Base-by-base conservation (phyloP, 2,113 vertebrate genomes). In the Pongo abelii region DNA sequence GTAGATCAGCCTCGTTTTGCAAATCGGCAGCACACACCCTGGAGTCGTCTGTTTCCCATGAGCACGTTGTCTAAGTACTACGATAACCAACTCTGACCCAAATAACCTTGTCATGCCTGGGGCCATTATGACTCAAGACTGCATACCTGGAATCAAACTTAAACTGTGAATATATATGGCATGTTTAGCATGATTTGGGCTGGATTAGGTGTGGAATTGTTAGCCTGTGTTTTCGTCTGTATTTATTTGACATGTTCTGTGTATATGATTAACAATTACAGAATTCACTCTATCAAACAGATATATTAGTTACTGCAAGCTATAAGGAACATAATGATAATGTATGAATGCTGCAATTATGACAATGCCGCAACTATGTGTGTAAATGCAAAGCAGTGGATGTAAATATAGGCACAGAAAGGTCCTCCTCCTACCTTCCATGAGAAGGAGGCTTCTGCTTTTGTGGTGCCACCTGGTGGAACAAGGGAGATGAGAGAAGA, bases 401-500 rank as follows among this genome's bases (percentile, higher is more conserved):
- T 32, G 3, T 77, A 32, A 84, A 80, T 0, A 55, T 0, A 67
- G 9, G 48, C 25, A 30, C 11, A 20, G 12, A 35, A 46, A 43
- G 72, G 77, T 35, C 32, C 84, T 40, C 2, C 32, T 25, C 8
- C 12, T 69, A 6, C 89, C 4, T 8, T 0, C 38, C 38, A 20
- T 6, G 17, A 61, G 14, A 20, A 64, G 20, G 88, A 14, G 0
- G 48, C n/a, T 35, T 0, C 0, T 46, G 50, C 40, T 50, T 94
- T 27, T 38, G 43, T 32, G 75, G 38, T 59, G 87, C 96, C 92
- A 93, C 61, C 84, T 95, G 61, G 43, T 50, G 84, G 84, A 61
- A 23, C 20, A 64, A 35, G 48, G 32, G n/a, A 78, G 43, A 17
- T 1, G 1, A n/a, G 8, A 95, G 3, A n/a, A 27, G 27, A 0